Conservation (phyloP, 2,888 invertebrate species). For the Morpho achilles region DNA sequence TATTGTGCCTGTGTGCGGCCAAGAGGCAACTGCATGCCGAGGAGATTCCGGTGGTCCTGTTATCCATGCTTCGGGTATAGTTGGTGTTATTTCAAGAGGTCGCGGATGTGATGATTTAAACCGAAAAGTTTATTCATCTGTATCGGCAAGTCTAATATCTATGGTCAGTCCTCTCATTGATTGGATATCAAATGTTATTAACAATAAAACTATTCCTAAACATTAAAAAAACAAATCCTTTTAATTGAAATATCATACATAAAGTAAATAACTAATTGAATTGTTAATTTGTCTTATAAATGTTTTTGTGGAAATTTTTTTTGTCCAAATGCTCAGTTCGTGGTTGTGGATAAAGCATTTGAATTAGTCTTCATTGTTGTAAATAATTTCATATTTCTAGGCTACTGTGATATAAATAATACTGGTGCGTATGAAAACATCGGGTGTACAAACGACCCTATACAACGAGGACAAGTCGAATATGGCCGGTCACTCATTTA, state of each 20-base stretch:
- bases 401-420: too few species aligned
- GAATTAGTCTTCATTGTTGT: too few species aligned
- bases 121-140: background rate
- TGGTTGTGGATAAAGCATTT: too few species aligned
- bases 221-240: background rate
- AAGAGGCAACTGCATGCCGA: background rate
- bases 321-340: too few species aligned
- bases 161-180: background rate
- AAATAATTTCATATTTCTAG: too few species aligned
- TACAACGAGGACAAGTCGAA: too few species aligned
- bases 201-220: background rate
- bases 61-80: conserved; percentile 6
- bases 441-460: too few species aligned
- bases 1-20: background rate
- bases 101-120: background rate
- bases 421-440: too few species aligned
- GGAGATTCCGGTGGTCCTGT: conserved; percentile 16
- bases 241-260: background rate
- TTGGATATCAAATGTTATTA: conserved; percentile 7
- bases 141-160: background rate
- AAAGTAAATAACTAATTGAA: too few species aligned
- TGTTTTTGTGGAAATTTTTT: too few species aligned
- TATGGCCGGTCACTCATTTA: too few species aligned
- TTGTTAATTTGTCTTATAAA: too few species aligned
- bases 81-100: background rate